These are phyloP conservation scores for Spicauda simplicius DNA, from an alignment of 2,888 invertebrate species.

Conservation along the genomic window DNA sequence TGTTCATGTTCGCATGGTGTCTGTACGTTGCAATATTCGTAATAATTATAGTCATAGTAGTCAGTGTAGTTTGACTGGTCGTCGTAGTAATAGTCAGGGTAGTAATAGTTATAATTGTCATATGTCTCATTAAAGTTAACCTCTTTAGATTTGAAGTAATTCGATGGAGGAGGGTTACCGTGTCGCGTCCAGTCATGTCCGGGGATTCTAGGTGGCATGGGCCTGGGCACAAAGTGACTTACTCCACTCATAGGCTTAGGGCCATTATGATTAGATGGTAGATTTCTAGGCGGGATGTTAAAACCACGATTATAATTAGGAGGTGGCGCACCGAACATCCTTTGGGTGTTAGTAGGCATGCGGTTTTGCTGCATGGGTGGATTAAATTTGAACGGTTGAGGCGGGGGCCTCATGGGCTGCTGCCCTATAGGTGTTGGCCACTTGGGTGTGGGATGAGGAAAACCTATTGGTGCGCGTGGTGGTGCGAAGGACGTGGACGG, in stretches of 20 bases:
- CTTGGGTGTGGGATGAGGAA: constrained; percentile 13
- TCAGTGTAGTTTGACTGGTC: constrained; percentile 9
- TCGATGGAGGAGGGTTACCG: constrained; percentile 21
- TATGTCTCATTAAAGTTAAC: constrained; percentile 16
- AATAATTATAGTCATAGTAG: background rate
- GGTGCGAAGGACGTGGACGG: constrained; percentile 16
- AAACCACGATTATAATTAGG: constrained; percentile 24
- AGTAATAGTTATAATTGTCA: constrained; percentile 3
- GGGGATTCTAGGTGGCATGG: constrained; percentile 24
- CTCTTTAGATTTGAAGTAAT: constrained; percentile 22
- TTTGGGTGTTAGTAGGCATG: constrained; percentile 29
- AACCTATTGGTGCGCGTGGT: background rate
- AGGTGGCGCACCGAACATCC: constrained; percentile 23
- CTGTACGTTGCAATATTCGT: background rate
- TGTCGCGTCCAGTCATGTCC: constrained; percentile 21
- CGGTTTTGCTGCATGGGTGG: constrained; percentile 18
- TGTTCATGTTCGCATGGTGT: too few species aligned
- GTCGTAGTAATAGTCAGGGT: constrained; percentile 11
- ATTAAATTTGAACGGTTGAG: constrained; percentile 26
- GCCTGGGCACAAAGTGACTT: constrained; percentile 21
- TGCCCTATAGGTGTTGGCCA: constrained; percentile 23
- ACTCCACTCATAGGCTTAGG: constrained; percentile 39
- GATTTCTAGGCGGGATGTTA: constrained; percentile 16
- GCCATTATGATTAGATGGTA: background rate
- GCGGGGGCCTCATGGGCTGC: constrained; percentile 31